Percentiles rank a stretch among this genome's conserved stretches.
Evolutionary conservation across 2,888 invertebrate species (phyloP).

Genomic region (Leucoma salicis): DNA sequence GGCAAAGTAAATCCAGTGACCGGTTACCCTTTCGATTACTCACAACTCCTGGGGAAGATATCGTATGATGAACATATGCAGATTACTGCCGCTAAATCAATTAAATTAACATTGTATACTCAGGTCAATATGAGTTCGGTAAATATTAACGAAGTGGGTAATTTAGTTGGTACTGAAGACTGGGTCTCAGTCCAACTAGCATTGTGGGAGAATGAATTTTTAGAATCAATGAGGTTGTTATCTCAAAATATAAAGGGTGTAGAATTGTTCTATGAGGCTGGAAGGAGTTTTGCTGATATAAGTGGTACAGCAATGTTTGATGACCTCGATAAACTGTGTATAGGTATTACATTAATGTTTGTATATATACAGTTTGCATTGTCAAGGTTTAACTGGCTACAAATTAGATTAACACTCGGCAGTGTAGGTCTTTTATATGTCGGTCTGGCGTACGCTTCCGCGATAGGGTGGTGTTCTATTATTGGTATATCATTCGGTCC

Average conservation of each 20-base stretch:
- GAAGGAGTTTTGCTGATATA: conserved; percentile 89
- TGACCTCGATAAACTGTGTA: conserved; percentile 86
- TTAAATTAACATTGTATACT: conserved; percentile 85
- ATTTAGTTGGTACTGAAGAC: conserved; percentile 88
- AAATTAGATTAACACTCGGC: conserved; percentile 86
- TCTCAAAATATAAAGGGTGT: conserved; percentile 54
- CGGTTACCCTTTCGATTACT: conserved; percentile 85
- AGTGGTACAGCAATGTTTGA: conserved; percentile 87
- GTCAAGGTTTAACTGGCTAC: conserved; percentile 88
- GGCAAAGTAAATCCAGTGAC: conserved; percentile 83
- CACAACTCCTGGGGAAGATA: conserved; percentile 83
- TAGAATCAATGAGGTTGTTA: conserved; percentile 63
- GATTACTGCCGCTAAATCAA: conserved; percentile 84
- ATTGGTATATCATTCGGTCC: conserved; percentile 89
- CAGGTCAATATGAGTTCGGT: conserved; percentile 86
- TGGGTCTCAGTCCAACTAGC: conserved; percentile 85
- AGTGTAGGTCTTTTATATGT: conserved; percentile 87
- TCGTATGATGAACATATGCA: conserved; percentile 81
- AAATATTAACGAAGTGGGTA: conserved; percentile 85
- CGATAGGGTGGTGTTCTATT: conserved; percentile 87
- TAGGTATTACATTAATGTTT: conserved; percentile 88
- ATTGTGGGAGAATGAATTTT: conserved; percentile 84
- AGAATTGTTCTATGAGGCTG: conserved; percentile 81
- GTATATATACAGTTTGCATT: conserved; percentile 88
- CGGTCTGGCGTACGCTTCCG: conserved; percentile 87